phyloP scores from a whole-genome alignment of 64 coral and sea anemone genomes.

The Pocillopora verrucosa region DNA sequence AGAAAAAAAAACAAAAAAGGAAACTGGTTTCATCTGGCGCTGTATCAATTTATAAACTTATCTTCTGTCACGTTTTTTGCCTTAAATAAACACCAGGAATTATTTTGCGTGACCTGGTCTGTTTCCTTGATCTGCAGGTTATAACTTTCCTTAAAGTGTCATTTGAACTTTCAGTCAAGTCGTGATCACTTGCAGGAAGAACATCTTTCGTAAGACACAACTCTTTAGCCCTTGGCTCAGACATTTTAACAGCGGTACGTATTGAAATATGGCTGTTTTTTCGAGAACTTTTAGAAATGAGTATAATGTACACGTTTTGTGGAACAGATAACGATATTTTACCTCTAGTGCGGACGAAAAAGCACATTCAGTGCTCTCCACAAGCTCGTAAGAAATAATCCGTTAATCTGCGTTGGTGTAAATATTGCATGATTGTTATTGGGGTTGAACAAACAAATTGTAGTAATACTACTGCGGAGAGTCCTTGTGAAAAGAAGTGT shows the following conservation, averaged over 20 bases:
- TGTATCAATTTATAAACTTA: not conserved
- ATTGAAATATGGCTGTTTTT: not conserved
- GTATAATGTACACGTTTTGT: not conserved
- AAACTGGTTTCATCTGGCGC: not conserved
- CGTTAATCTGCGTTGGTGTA: conserved; percentile 29
- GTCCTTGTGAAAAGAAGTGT: not conserved
- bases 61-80: not conserved
- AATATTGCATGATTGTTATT: conserved; percentile 12
- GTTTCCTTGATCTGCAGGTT: conserved; percentile 4
- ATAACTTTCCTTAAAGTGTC: not conserved
- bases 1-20: too few species aligned
- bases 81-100: not conserved
- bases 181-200: conserved; percentile 24
- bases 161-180: not conserved
- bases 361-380: not conserved
- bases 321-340: not conserved
- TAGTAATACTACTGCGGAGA: not conserved
- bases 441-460: conserved; percentile 16
- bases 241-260: not conserved
- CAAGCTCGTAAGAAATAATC: not conserved
- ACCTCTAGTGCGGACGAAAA: not conserved
- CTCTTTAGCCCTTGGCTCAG: not conserved
- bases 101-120: conserved; percentile 26
- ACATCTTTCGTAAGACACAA: not conserved
- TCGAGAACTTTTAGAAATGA: not conserved